phyloP scores from a whole-genome alignment of 2,113 vertebrate species.

The Myotis yumanensis region DNA sequence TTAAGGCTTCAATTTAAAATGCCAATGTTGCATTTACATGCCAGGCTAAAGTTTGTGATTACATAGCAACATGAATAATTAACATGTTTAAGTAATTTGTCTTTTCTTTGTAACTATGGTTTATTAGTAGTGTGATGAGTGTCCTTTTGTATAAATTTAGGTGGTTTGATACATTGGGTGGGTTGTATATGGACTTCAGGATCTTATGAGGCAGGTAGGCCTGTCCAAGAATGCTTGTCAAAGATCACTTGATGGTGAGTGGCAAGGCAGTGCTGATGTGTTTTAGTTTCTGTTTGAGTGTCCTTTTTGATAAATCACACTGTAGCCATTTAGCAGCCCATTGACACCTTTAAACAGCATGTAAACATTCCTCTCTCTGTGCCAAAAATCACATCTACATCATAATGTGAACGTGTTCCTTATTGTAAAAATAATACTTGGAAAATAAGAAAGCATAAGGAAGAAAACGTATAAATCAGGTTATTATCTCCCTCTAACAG shows the following conservation, averaged over 20 bases:
- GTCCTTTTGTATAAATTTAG: background rate
- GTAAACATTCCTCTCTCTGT: background rate
- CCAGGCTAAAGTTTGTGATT: background rate
- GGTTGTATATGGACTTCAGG: background rate
- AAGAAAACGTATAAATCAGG: background rate
- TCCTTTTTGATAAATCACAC: background rate
- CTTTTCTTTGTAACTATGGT: background rate
- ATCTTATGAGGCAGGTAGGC: background rate
- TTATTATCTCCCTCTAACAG: background rate
- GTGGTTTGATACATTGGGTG: background rate
- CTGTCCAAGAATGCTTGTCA: background rate
- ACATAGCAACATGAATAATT: background rate
- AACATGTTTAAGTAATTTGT: background rate
- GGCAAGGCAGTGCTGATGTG: background rate
- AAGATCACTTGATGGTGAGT: background rate
- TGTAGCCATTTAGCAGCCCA: background rate
- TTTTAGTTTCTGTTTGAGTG: conserved; percentile 23
- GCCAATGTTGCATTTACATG: background rate
- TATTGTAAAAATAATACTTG: conserved; percentile 26
- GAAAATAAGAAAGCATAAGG: background rate
- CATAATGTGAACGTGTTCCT: conserved; percentile 1
- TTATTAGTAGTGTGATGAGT: background rate
- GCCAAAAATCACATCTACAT: background rate
- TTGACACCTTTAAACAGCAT: background rate
- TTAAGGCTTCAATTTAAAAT: conserved; percentile 17